Percentiles rank a stretch among this genome's conserved stretches.
Conservation (phyloP, 2,888 invertebrate species). For the Mactromeris polynyma region DNA sequence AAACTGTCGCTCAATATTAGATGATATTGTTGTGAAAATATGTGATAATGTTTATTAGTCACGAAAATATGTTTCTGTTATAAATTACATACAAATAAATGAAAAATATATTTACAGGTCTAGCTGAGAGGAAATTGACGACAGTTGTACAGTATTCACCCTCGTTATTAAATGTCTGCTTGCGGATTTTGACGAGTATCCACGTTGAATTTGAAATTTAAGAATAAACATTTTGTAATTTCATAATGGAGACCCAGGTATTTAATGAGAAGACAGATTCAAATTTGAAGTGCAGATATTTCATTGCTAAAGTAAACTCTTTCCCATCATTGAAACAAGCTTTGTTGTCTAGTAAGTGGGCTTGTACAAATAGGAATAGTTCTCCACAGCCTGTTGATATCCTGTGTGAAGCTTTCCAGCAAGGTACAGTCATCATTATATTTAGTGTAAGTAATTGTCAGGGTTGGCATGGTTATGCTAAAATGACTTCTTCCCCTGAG, state of each 20-base stretch:
- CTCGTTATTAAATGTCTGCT: no score
- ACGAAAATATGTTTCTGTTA: no score
- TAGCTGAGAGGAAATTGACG: no score
- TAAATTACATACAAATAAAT: no score
- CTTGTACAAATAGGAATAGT: constrained; percentile 74
- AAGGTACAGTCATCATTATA: constrained; percentile 76
- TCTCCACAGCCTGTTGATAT: constrained; percentile 77
- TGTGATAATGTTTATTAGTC: no score
- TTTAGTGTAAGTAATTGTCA: constrained; percentile 84
- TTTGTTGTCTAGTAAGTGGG: constrained; percentile 75
- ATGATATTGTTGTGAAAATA: no score
- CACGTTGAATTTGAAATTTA: no score
- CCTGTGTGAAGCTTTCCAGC: constrained; percentile 69
- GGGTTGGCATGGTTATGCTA: constrained; percentile 85
- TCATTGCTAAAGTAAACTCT: constrained; percentile 78
- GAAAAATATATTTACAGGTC: no score
- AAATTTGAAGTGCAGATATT: constrained; percentile 61
- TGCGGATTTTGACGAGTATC: no score
- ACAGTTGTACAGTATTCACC: no score
- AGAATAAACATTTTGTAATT: neutral
- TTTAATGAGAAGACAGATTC: neutral
- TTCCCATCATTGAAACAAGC: constrained; percentile 75
- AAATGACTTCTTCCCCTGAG: constrained; percentile 59
- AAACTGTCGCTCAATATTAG: no score
- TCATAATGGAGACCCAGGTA: neutral